phyloP scores from a whole-genome alignment of 2,888 invertebrate species.

The Digitonthophagus gazella region DNA sequence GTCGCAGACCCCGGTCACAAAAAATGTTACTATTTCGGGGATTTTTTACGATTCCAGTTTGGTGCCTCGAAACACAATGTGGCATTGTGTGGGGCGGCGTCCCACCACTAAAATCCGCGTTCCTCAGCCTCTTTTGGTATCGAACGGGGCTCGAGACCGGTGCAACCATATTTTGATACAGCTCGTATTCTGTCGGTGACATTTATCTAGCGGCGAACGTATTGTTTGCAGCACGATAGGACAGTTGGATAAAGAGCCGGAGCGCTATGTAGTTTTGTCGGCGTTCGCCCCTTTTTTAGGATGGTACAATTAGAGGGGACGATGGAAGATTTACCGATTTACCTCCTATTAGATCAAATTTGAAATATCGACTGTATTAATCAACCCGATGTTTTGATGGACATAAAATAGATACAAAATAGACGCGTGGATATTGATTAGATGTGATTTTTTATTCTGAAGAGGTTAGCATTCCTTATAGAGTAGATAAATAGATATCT shows the following conservation, averaged over 20 bases:
- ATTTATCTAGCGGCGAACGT: slow-evolving; percentile 10
- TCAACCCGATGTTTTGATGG: no score
- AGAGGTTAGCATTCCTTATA: no score
- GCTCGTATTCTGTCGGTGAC: slow-evolving; percentile 14
- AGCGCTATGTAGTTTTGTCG: background rate
- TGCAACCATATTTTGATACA: slow-evolving; percentile 16
- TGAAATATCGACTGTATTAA: no score
- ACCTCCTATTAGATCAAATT: no score
- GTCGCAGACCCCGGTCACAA: slow-evolving; percentile 5
- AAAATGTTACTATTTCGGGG: slow-evolving; percentile 9
- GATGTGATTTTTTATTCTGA: no score
- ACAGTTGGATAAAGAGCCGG: background rate
- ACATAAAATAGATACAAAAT: no score
- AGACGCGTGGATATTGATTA: no score
- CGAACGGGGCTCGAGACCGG: slow-evolving; percentile 7
- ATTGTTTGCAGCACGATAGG: slow-evolving; percentile 3
- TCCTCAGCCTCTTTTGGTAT: background rate
- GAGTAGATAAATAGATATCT: no score
- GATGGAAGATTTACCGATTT: no score
- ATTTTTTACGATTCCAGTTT: slow-evolving; percentile 16
- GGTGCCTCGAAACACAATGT: slow-evolving; percentile 13
- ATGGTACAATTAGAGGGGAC: background rate
- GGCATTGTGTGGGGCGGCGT: slow-evolving; percentile 6
- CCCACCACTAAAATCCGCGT: background rate
- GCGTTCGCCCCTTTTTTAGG: background rate